Evolutionary conservation across 2,113 vertebrate genomes (phyloP).

Genomic region (Heterotis niloticus): DNA sequence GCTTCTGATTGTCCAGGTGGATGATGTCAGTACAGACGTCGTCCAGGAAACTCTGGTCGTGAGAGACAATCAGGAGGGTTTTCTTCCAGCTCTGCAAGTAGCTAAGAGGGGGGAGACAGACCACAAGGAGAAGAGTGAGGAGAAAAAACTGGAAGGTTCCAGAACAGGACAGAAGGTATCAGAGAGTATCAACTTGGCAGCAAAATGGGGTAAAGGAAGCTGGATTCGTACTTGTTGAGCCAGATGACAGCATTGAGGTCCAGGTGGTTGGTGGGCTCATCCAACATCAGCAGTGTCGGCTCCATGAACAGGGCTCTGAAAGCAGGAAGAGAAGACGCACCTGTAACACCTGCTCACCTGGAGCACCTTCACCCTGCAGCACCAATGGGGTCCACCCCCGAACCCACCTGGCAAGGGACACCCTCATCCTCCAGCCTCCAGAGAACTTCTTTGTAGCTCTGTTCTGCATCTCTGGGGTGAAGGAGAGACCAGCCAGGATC

Average conservation of each 20-base stretch:
- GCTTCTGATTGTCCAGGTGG: constrained; percentile 80
- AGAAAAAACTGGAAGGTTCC: not conserved
- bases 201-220: not conserved
- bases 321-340: not conserved
- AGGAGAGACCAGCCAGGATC: constrained; percentile 83
- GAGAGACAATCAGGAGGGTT: constrained; percentile 85
- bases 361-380: not conserved
- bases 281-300: constrained; percentile 85
- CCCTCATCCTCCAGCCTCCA: constrained; percentile 91
- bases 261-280: constrained; percentile 90
- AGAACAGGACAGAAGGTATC: not conserved
- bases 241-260: constrained; percentile 94
- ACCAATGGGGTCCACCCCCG: not conserved
- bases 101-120: constrained; percentile 46
- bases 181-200: not conserved
- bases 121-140: not conserved
- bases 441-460: constrained; percentile 86
- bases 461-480: constrained; percentile 89
- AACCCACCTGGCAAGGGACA: constrained; percentile 80
- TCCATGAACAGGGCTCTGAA: constrained; percentile 88
- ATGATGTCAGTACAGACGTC: constrained; percentile 89
- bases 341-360: not conserved
- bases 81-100: constrained; percentile 92
- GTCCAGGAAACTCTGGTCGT: constrained; percentile 90
- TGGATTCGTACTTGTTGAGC: constrained; percentile 80